These are phyloP conservation scores for Macropus fuliginosus DNA, from an alignment of 2,797 vertebrate genomes.

Conservation along the genomic window DNA sequence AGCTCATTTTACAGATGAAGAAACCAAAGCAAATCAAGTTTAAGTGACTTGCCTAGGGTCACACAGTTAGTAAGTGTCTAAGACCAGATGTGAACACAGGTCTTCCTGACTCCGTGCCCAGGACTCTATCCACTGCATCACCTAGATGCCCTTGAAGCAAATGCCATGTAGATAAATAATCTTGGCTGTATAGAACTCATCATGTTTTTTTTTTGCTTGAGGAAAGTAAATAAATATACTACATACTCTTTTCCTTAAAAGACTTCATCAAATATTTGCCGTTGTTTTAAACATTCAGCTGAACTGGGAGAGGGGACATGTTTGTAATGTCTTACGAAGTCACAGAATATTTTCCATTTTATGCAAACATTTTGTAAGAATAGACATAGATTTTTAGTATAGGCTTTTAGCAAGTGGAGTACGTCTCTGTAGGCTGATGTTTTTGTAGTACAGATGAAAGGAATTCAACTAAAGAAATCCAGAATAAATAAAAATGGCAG, in stretches of 20 bases:
- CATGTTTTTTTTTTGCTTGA: not conserved
- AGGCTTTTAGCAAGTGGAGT: not conserved
- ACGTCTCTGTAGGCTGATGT: not conserved
- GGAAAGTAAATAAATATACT: not conserved
- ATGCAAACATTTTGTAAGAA: slow-evolving; percentile 1
- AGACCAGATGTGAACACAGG: not conserved
- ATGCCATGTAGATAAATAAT: not conserved
- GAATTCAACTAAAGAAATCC: not conserved
- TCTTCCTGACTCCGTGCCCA: not conserved
- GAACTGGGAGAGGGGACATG: not conserved
- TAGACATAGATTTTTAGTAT: not conserved
- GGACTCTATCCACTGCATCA: not conserved
- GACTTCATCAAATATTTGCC: not conserved
- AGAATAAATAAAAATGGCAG: not conserved
- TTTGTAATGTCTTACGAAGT: not conserved
- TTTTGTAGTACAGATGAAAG: not conserved
- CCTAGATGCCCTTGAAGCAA: not conserved
- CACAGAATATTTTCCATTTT: not conserved
- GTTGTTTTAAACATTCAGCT: not conserved
- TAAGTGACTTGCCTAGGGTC: not conserved
- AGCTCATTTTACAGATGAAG: not conserved
- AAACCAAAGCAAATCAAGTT: not conserved
- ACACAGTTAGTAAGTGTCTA: not conserved
- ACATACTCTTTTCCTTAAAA: not conserved
- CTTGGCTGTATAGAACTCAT: not conserved